Evolutionary conservation across 2,113 vertebrate species (phyloP).

Genomic region (Seriola dumerili): DNA sequence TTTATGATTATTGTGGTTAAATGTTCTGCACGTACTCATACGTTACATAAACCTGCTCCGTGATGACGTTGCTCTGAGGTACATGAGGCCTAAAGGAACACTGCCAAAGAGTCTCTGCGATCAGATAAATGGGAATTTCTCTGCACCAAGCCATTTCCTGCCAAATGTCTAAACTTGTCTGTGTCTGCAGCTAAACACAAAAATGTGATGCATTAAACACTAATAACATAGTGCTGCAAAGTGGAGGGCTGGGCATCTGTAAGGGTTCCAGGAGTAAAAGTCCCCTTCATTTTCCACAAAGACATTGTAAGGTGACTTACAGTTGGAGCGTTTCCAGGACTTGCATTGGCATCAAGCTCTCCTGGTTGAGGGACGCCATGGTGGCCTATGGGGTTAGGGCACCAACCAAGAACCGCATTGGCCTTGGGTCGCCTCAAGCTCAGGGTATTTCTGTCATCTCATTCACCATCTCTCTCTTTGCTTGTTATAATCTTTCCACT

Average conservation of each 20-base stretch:
- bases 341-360: constrained; percentile 2
- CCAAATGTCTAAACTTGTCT: constrained; percentile 44
- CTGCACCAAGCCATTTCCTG: constrained; percentile 36
- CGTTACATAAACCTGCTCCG: neutral
- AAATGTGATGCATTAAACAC: neutral
- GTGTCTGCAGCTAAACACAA: neutral
- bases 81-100: neutral
- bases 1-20: neutral
- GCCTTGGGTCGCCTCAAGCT: neutral
- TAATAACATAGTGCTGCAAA: neutral
- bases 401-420: neutral
- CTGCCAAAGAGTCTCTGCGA: constrained; percentile 1
- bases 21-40: neutral
- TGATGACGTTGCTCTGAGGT: neutral
- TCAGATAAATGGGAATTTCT: constrained; percentile 18
- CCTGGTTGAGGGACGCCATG: neutral
- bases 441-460: neutral
- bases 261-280: neutral
- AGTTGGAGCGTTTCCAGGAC: neutral
- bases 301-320: neutral
- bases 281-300: neutral
- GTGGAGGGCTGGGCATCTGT: neutral
- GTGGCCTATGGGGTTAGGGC: neutral
- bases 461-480: neutral
- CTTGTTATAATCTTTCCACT: neutral